These are phyloP conservation scores for Lophura nycthemera DNA, from an alignment of 2,113 vertebrate genomes.

Conservation along the genomic window DNA sequence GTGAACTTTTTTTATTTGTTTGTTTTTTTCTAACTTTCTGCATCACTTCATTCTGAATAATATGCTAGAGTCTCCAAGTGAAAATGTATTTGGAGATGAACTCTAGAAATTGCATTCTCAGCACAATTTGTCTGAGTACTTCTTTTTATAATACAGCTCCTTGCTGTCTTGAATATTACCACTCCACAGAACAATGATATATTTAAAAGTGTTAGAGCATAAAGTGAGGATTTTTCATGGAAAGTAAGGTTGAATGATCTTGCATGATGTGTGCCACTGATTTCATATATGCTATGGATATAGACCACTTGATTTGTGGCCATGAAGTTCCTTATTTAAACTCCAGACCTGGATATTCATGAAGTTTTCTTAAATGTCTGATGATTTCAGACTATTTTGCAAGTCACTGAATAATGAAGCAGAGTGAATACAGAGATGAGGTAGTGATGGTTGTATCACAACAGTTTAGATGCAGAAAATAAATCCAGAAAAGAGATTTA, in stretches of 20 bases:
- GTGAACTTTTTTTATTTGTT: accelerated
- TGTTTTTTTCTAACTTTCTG: not conserved
- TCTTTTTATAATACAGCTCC: accelerated
- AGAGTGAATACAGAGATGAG: not conserved
- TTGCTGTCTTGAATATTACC: not conserved
- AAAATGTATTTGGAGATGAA: not conserved
- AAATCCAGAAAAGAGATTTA: not conserved
- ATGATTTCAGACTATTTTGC: not conserved
- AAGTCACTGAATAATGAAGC: not conserved
- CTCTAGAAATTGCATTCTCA: not conserved
- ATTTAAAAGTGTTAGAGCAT: not conserved
- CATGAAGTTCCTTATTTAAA: accelerated
- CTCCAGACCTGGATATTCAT: accelerated
- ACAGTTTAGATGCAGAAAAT: not conserved
- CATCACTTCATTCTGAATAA: not conserved
- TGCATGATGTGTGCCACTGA: accelerated
- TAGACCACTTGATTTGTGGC: not conserved
- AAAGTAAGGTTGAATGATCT: not conserved
- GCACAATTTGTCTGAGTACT: not conserved
- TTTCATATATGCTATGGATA: accelerated
- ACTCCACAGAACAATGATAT: not conserved
- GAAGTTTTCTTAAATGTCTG: not conserved
- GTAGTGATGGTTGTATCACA: not conserved
- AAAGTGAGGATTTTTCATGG: not conserved
- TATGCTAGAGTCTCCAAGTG: not conserved